Evolutionary conservation across 2,797 vertebrate species (phyloP), one percentile per base, ranked within the genome.

Genomic region (Cygnus olor): DNA sequence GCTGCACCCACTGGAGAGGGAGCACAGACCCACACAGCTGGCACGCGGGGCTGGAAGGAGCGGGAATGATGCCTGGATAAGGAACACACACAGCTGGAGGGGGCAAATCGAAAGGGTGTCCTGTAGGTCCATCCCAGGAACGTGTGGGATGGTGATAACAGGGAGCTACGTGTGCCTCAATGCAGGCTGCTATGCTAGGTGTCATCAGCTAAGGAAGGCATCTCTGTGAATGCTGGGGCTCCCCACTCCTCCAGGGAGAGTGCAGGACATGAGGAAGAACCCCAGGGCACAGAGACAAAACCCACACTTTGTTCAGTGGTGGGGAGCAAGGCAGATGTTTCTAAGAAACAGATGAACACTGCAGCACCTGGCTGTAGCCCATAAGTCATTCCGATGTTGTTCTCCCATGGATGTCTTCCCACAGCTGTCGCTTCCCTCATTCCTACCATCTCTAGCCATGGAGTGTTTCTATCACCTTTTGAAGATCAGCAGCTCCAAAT

Each of bases 271-370:
- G 3, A 40, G 10, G 24, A 71, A 88, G 24, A 34, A 7, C 10
- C 19, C 27, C 0, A 2, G 40, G 44, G 19, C 22, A 22, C 7
- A 25, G 18, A 65, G 42, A 25, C 28, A 72, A 65, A 68, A 80
- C 4, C 0, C 40, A 54, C 1, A 0, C 0, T 11, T 38, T 80
- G 69, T 63, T 25, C 49, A 14, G 9, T 30, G 9, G 2, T 14
- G 22, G 4, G 8, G 6, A 66, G 66, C 9, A 38, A 56, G 34
- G 30, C 14, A 63, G 60, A 1, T 6, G 9, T 65, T 87, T 44
- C 76, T 34, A 22, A 18, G 40, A 40, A 30, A 5, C 3, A 57
- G 30, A 18, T 65, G 58, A 56, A 42, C 44, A 36, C 19, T 19
- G 1, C 15, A 79, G 21, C 12, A 8, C 21, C 34, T 27, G 30